Base-by-base conservation (phyloP, 2,797 vertebrate species). In the Limosa lapponica region DNA sequence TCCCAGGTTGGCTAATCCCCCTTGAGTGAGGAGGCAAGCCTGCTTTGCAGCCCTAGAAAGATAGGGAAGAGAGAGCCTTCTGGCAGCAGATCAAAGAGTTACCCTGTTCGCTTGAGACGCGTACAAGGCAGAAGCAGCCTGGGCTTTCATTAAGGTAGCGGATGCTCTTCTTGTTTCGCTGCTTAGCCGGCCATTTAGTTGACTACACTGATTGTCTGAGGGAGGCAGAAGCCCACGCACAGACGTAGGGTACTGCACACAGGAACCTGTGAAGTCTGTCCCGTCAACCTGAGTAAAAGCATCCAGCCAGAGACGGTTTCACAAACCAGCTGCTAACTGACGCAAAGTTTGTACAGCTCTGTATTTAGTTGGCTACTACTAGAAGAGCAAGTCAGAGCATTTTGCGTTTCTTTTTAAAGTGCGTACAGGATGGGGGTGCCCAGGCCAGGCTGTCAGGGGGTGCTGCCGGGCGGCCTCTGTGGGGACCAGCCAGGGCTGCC, bases 51-150 rank as follows among this genome's bases (percentile, higher is more conserved):
- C 67, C 14, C 61, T 54, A 44, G 55, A 57, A 84, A 77, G 91
- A 87, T 0, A 90, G 34, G 43, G 24, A 69, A 52, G 71, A 51
- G 61, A 51, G 48, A 71, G 46, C 41, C 81, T 92, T 54, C 83
- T 90, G 93, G 83, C 93, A 95, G 81, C 41, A 74, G 55, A 95
- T 93, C 90, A 96, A 84, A 95, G 94, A 39, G 13, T 16, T 64
- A 55, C n/a, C 25, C 78, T 17, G 30, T n/a, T 73, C 30, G 10
- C 43, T 49, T 51, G 37, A 87, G 89, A 59, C 11, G 20, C 0
- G 0, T 13, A 6, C 16, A 75, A 95, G 51, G 49, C 70, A 91
- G 73, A 90, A 67, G 51, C 51, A 82, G 66, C 13, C 65, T 25
- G 9, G 27, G 80, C 37, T 91, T 93, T 89, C 61, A 89, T 70